A percentile compares a stretch with the other conserved stretches of the same genome.
Conservation (phyloP, 1,140 invertebrate genomes). For the Drosophila ogumai region DNA sequence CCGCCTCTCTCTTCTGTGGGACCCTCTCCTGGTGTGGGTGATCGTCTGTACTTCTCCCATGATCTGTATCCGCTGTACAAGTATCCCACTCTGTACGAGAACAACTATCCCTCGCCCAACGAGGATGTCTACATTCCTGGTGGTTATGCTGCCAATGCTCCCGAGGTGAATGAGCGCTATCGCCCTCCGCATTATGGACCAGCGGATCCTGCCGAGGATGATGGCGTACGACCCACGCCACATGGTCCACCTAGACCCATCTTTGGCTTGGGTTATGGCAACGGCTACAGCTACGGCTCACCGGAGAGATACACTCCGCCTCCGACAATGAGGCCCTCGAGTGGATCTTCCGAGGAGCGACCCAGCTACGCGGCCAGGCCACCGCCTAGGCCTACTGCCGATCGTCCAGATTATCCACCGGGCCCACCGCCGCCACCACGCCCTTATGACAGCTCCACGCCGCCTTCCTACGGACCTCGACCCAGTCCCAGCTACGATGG, state of each 20-base stretch:
- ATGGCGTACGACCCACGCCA: constrained; percentile 44
- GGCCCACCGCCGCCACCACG: constrained; percentile 36
- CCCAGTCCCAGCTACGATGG: constrained; percentile 56
- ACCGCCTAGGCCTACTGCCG: constrained; percentile 38
- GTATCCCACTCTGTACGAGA: constrained; percentile 80
- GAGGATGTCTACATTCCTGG: constrained; percentile 76
- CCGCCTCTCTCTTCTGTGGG: constrained; percentile 25
- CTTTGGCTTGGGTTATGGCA: constrained; percentile 80
- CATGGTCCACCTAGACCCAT: constrained; percentile 73
- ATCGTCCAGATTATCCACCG: constrained; percentile 42
- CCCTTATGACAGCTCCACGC: constrained; percentile 53
- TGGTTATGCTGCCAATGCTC: constrained; percentile 80
- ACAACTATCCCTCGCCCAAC: constrained; percentile 81
- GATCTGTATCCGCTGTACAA: constrained; percentile 82
- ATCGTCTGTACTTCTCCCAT: constrained; percentile 82
- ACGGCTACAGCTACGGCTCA: constrained; percentile 80
- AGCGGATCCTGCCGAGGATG: constrained; percentile 34
- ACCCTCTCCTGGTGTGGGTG: constrained; percentile 51
- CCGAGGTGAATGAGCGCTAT: constrained; percentile 75
- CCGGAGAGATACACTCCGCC: constrained; percentile 76
- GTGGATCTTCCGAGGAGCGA: constrained; percentile 40
- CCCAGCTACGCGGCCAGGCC: constrained; percentile 58
- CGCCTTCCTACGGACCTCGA: constrained; percentile 55
- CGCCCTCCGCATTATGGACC: constrained; percentile 60
- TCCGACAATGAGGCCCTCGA: constrained; percentile 58